phyloP scores from a whole-genome alignment of 2,113 vertebrate genomes.

The Clarias gariepinus region DNA sequence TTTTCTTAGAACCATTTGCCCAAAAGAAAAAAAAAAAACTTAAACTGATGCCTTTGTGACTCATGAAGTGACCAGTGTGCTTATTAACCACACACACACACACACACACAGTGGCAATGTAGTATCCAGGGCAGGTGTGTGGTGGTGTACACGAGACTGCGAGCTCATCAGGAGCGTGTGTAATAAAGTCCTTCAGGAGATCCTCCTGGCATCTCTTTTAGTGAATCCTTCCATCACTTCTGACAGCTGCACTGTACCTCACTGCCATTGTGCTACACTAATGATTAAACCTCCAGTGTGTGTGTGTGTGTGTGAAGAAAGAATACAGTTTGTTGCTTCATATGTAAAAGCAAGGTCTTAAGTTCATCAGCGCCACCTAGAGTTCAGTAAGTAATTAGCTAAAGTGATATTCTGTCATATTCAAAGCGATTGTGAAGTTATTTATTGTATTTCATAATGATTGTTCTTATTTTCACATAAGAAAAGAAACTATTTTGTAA shows the following conservation, averaged over 20 bases:
- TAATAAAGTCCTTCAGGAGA: constrained; percentile 21
- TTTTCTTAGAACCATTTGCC: not conserved
- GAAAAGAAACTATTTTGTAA: too few relatives aligned
- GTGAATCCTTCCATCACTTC: constrained; percentile 28
- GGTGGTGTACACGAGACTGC: not conserved
- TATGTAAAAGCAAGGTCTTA: not conserved
- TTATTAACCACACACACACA: constrained; percentile 19
- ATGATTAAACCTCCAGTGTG: not conserved
- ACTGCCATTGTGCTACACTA: constrained; percentile 3
- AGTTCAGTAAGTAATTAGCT: not conserved
- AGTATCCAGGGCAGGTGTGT: constrained; percentile 21
- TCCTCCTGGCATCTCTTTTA: constrained; percentile 14
- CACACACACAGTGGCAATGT: not conserved
- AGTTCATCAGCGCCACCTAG: not conserved
- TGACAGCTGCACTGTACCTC: constrained; percentile 28
- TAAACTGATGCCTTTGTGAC: not conserved
- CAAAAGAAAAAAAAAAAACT: not conserved
- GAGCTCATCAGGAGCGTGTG: not conserved
- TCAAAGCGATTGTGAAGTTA: not conserved
- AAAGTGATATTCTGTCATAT: not conserved
- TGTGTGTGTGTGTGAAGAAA: not conserved
- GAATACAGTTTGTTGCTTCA: not conserved
- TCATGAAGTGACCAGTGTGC: constrained; percentile 7
- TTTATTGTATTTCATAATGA: not conserved
- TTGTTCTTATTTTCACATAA: not conserved